Percentiles rank a stretch among this genome's conserved stretches.
Evolutionary conservation across 2,888 invertebrate genomes (phyloP).

Genomic region (Dryocosmus kuriphilus): DNA sequence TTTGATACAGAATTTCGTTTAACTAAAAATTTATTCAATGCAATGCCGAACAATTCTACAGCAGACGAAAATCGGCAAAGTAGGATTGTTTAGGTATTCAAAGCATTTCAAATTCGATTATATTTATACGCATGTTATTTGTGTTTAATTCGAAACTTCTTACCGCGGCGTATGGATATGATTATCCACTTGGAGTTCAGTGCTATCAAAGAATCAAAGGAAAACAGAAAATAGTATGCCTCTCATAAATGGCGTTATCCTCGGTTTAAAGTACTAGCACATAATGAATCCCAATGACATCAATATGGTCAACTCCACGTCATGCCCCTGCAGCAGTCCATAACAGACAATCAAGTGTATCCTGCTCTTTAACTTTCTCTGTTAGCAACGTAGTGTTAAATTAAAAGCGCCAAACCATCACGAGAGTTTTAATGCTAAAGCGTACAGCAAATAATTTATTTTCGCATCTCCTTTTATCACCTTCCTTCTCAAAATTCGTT

Average conservation of each 20-base stretch:
- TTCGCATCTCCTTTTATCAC: background rate
- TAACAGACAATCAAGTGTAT: slow-evolving; percentile 66
- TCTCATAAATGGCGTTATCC: background rate
- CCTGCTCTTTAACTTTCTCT: slow-evolving; percentile 58
- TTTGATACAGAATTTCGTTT: no score
- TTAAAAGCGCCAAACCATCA: background rate
- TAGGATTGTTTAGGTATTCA: no score
- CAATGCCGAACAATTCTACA: no score
- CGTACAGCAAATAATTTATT: background rate
- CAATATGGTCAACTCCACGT: slow-evolving; percentile 46
- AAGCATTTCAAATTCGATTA: no score
- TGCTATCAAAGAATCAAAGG: no score
- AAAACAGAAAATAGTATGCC: background rate
- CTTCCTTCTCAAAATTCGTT: no score
- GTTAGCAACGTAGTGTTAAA: background rate
- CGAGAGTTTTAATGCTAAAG: background rate
- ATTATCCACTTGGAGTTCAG: no score
- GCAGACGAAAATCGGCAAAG: no score
- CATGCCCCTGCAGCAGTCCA: slow-evolving; percentile 52
- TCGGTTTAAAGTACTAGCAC: background rate
- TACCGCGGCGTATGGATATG: no score
- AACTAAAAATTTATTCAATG: no score
- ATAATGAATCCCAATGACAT: slow-evolving; percentile 3
- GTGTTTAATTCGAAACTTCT: no score
- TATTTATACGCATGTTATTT: no score